Evolutionary conservation across 1,140 invertebrate species (phyloP).

Genomic region (Drosophila tsacasi): DNA sequence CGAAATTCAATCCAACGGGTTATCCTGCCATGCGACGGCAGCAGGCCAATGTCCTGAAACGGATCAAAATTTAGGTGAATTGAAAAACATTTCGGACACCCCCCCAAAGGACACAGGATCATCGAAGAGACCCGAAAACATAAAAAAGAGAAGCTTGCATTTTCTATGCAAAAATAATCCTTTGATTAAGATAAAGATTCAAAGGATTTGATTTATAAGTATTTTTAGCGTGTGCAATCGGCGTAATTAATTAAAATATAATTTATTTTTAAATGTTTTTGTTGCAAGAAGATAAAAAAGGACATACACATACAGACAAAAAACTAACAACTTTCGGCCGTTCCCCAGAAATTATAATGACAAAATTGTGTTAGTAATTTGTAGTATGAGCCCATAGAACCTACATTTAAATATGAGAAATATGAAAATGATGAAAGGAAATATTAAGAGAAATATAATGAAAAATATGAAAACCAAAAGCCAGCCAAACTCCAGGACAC

Average conservation of each 20-base stretch:
- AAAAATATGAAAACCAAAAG: slow-evolving; percentile 1
- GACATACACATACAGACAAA: background rate
- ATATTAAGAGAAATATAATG: background rate
- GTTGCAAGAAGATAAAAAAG: slow-evolving; percentile 1
- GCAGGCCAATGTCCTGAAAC: slow-evolving; percentile 58
- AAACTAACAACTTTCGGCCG: slow-evolving; percentile 17
- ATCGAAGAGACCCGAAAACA: background rate
- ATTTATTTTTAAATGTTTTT: background rate
- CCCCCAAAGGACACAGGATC: slow-evolving; percentile 8
- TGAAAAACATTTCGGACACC: slow-evolving; percentile 61
- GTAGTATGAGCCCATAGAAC: slow-evolving; percentile 2
- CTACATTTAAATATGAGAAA: background rate
- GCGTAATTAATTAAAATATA: background rate
- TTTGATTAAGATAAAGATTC: background rate
- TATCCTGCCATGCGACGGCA: slow-evolving; percentile 30
- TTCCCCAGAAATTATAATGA: slow-evolving; percentile 11
- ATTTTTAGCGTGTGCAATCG: slow-evolving; percentile 21
- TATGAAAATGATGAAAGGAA: background rate
- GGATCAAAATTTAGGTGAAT: slow-evolving; percentile 78
- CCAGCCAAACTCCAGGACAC: background rate
- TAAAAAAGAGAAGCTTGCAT: background rate
- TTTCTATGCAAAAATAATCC: background rate
- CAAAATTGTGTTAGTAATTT: slow-evolving; percentile 13
- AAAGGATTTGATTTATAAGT: background rate
- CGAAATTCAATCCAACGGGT: slow-evolving; percentile 17